A percentile compares a stretch with the other conserved stretches of the same genome.
Conservation (phyloP, 2,797 vertebrate species). For the Lycodopsis pacificus region DNA sequence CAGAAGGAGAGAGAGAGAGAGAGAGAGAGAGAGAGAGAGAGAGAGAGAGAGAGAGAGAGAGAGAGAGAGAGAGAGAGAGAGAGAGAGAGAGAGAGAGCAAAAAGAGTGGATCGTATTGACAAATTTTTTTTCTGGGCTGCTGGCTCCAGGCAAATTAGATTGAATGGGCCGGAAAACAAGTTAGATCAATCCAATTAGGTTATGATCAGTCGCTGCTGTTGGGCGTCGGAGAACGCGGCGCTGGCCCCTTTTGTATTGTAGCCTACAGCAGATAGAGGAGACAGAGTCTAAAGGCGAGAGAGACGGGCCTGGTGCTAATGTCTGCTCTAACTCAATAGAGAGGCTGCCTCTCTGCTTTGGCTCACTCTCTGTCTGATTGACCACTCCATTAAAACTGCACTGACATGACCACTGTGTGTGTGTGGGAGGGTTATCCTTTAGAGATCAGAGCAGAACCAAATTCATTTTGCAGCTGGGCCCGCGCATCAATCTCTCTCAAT, state of each 20-base stretch:
- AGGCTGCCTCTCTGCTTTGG: constrained; percentile 38
- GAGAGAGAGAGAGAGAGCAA: constrained; percentile 18
- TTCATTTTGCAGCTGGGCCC: constrained; percentile 41
- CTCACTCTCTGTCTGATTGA: constrained; percentile 56
- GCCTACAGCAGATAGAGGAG: constrained; percentile 41
- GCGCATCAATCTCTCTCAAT: constrained; percentile 37
- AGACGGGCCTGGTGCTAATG: constrained; percentile 72
- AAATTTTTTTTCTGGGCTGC: constrained; percentile 75
- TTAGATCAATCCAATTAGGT: constrained; percentile 79
- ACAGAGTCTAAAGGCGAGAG: constrained; percentile 54
- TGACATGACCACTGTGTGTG: constrained; percentile 52
- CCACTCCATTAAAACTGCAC: constrained; percentile 61
- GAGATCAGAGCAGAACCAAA: constrained; percentile 44
- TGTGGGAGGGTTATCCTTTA: constrained; percentile 20
- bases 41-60: too few species aligned
- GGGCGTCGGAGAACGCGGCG: constrained; percentile 31
- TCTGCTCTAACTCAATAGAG: constrained; percentile 69
- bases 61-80: background rate
- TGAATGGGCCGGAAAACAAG: constrained; percentile 77
- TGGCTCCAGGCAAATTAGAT: constrained; percentile 85
- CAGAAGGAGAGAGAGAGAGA: constrained; percentile 7
- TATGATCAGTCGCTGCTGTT: constrained; percentile 66
- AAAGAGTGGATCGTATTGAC: constrained; percentile 62
- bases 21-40: constrained; percentile 16
- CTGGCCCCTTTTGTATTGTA: background rate